Evolutionary conservation across 1,140 invertebrate genomes (phyloP).

Genomic region (Caenorhabditis tropicalis): DNA sequence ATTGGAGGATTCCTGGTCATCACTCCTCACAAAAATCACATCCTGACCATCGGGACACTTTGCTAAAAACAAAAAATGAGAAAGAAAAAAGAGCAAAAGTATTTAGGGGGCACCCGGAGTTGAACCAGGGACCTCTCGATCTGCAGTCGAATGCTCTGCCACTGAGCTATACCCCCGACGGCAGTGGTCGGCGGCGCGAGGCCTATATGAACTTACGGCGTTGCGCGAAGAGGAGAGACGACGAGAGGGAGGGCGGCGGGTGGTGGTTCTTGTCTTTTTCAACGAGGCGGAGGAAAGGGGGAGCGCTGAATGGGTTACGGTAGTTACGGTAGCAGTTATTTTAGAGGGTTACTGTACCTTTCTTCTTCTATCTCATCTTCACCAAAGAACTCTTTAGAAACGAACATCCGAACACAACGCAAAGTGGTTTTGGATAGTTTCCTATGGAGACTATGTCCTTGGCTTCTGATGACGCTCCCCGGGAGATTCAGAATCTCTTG

Average conservation of each 20-base stretch:
- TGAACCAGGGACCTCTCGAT: slow-evolving; percentile 75
- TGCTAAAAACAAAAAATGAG: neutral
- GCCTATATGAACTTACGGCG: neutral
- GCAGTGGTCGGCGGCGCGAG: neutral
- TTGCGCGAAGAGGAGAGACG: neutral
- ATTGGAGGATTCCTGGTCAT: neutral
- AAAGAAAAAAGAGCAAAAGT: neutral
- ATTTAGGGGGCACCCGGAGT: slow-evolving; percentile 70
- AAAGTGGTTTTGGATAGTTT: neutral
- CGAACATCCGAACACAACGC: slow-evolving; percentile 34
- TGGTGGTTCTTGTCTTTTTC: neutral
- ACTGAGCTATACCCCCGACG: slow-evolving; percentile 73
- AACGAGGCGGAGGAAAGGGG: slow-evolving; percentile 7
- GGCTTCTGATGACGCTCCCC: neutral
- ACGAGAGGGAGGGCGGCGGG: neutral
- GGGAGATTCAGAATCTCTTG: neutral
- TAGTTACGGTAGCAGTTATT: neutral
- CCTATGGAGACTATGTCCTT: neutral
- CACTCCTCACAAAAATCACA: neutral
- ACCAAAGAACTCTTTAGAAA: neutral
- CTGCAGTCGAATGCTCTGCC: slow-evolving; percentile 76
- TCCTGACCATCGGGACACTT: neutral
- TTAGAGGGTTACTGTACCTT: neutral
- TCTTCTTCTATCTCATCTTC: neutral
- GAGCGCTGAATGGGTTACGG: neutral